Conservation (phyloP, 2,888 invertebrate genomes). For the Epinotia demarniana region DNA sequence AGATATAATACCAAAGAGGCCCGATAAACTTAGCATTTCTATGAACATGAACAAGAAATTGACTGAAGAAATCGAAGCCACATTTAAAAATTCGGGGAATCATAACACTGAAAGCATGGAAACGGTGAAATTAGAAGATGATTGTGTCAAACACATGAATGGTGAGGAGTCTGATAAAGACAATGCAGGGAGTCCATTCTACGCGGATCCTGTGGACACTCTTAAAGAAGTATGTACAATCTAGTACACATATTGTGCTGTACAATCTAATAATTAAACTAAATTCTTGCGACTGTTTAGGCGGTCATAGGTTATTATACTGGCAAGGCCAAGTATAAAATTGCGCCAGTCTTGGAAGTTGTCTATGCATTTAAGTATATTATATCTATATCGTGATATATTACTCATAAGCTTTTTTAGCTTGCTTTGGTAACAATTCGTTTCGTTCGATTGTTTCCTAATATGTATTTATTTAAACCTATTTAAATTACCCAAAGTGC, state of each 20-base stretch:
- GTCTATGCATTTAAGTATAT: too few species aligned
- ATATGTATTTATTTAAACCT: too few species aligned
- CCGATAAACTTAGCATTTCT: conserved; percentile 78
- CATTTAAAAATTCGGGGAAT: conserved; percentile 72
- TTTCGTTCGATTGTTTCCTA: too few species aligned
- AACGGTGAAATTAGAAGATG: conserved; percentile 78
- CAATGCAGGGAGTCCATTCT: conserved; percentile 94
- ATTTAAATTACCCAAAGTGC: too few species aligned
- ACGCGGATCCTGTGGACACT: conserved; percentile 95
- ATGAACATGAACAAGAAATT: conserved; percentile 81
- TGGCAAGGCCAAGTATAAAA: too few species aligned
- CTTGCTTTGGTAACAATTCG: too few species aligned
- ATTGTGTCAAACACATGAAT: conserved; percentile 62
- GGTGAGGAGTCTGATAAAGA: conserved; percentile 76
- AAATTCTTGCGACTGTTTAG: too few species aligned
- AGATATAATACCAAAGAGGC: conserved; percentile 77
- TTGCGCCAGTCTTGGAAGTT: too few species aligned
- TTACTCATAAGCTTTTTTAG: too few species aligned
- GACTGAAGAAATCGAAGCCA: conserved; percentile 79
- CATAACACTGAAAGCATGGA: conserved; percentile 79
- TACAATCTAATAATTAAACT: background rate
- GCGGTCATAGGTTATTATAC: too few species aligned
- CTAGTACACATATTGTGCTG: background rate
- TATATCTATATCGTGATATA: too few species aligned
- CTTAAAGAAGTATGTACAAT: conserved; percentile 83